Evolutionary conservation across 2,113 vertebrate species (phyloP).

Genomic region (Proteles cristata): DNA sequence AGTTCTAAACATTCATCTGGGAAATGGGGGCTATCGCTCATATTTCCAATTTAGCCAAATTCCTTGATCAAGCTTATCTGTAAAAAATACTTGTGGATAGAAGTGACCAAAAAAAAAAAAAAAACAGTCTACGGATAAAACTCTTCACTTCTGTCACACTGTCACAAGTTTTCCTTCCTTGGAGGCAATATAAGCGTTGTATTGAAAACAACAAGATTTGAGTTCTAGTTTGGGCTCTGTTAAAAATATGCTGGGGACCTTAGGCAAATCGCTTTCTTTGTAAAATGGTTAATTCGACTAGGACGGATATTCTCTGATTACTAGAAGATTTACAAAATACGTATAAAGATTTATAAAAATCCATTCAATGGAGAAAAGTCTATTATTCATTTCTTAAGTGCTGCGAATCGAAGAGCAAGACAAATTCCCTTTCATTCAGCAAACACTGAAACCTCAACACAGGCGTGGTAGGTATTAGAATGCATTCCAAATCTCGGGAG

Average conservation of each 20-base stretch:
- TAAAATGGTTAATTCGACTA: conserved; percentile 1
- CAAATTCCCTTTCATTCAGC: neutral
- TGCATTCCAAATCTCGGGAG: neutral
- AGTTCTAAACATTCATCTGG: neutral
- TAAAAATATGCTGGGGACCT: neutral
- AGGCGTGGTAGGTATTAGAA: neutral
- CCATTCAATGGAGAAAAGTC: neutral
- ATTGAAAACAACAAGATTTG: neutral
- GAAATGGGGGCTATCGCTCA: neutral
- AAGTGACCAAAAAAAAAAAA: neutral
- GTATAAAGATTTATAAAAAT: neutral
- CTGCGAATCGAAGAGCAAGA: neutral
- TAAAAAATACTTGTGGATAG: neutral
- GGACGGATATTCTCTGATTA: neutral
- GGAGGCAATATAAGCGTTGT: neutral
- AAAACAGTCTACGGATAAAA: neutral
- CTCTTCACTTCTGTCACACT: neutral
- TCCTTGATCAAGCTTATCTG: neutral
- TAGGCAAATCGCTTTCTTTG: conserved; percentile 24
- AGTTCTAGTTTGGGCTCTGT: neutral
- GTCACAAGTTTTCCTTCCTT: neutral
- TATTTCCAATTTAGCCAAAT: conserved; percentile 28
- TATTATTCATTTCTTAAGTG: neutral
- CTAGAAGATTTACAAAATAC: neutral
- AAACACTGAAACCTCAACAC: neutral